phyloP scores from a whole-genome alignment of 1,140 invertebrate species.

The Drosophila carrolli region DNA sequence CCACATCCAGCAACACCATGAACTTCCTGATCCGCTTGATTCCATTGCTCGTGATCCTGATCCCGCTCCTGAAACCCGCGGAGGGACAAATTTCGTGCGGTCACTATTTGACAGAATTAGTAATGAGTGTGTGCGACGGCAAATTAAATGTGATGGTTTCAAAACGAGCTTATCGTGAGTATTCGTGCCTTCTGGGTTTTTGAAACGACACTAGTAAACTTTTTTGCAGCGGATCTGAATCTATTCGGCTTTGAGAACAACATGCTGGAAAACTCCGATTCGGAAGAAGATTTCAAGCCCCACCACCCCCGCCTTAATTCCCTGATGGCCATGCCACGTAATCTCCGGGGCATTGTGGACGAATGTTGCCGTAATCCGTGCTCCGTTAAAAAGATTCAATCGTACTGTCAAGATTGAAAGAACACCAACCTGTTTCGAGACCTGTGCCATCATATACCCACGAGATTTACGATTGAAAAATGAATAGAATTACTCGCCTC shows the following conservation, averaged over 20 bases:
- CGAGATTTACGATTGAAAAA: too few relatives aligned
- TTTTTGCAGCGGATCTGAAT: conserved; percentile 48
- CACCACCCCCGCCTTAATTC: conserved; percentile 21
- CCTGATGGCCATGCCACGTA: conserved; percentile 31
- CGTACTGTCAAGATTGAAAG: conserved; percentile 30
- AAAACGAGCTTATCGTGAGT: conserved; percentile 54
- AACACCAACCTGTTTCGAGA: not conserved
- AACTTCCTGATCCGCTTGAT: conserved; percentile 23
- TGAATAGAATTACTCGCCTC: not conserved
- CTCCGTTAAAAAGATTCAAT: not conserved
- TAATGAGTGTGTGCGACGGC: conserved; percentile 20
- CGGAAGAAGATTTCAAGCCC: not conserved
- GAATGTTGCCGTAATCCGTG: conserved; percentile 53
- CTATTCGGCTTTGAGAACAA: conserved; percentile 63
- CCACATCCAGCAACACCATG: conserved; percentile 7
- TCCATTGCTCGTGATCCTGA: conserved; percentile 18
- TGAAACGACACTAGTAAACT: not conserved
- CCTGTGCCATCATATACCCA: not conserved
- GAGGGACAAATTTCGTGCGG: conserved; percentile 33
- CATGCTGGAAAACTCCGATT: conserved; percentile 10
- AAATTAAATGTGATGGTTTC: conserved; percentile 3
- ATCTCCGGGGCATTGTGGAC: conserved; percentile 48
- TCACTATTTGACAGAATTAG: conserved; percentile 3
- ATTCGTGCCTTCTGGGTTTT: not conserved
- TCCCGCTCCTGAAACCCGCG: conserved; percentile 14